Evolutionary conservation across 2,113 vertebrate genomes (phyloP), one percentile per base, ranked within the genome.

Genomic region (Neogobius melanostomus): DNA sequence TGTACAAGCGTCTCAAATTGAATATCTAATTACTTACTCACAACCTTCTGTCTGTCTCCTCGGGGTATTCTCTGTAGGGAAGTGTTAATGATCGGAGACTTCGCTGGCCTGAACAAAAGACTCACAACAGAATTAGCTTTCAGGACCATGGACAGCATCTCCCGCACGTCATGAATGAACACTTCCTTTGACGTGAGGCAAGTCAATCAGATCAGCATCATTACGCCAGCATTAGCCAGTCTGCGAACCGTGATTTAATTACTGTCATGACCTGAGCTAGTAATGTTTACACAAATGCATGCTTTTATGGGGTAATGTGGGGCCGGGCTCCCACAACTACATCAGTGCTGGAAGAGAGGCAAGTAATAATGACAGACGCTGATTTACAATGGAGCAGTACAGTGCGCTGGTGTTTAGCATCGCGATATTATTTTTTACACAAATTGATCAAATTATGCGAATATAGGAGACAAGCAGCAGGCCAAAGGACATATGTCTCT

Each of bases 111-210:
- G n/a, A 57, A 71, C 46, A 0, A 71, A 60, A 61, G 56, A 44
- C 63, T 64, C 46, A 45, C 21, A 36, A 65, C 21, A 80, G 59
- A 52, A 72, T 73, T 72, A 67, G 66, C 42, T 75, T 88, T 89
- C 87, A 89, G 87, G 64, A 89, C 87, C 85, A 86, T 74, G 87
- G 87, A 87, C 82, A 89, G 87, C 82, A 75, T 80, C 76, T 66
- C 64, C 28, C 59, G 75, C 53, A 59, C 51, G 64, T 44, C 45
- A 14, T n/a, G 59, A 57, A 54, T 42, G 28, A 61, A 28, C 53
- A 28, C 53, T 16, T 66, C 64, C 7, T 49, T 49, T 75, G n/a
- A 60, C 68, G 7, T 53, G 42, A 0, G 0, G 64, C 11, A 56
- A 57, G n/a, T 71, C 71, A 51, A 48, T 75, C 75, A 8, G 21